Evolutionary conservation across 1,140 invertebrate species (phyloP).

Genomic region (Drosophila ficusphila): DNA sequence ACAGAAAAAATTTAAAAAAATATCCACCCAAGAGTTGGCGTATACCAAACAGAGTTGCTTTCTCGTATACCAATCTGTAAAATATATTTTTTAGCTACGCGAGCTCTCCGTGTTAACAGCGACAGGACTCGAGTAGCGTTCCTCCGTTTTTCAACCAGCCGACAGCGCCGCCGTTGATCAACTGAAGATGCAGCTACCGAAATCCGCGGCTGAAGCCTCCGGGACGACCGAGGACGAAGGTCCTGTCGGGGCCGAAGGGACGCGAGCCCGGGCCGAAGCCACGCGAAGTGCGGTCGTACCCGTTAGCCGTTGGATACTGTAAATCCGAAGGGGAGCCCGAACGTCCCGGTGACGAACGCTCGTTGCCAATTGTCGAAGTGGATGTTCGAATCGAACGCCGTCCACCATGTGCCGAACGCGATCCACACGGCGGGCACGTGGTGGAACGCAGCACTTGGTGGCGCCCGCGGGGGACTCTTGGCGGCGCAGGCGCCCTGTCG

Average conservation of each 20-base stretch:
- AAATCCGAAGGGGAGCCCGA: slow-evolving; percentile 37
- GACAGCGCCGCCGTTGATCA: slow-evolving; percentile 70
- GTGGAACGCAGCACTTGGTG: slow-evolving; percentile 43
- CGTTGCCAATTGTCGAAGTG: slow-evolving; percentile 81
- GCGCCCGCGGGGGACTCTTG: slow-evolving; percentile 10
- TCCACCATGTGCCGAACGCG: slow-evolving; percentile 71
- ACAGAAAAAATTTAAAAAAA: slow-evolving; percentile 42
- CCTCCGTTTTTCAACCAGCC: slow-evolving; percentile 52
- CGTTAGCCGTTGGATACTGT: slow-evolving; percentile 61
- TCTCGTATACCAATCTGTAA: too few species aligned
- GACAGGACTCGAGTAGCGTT: neutral
- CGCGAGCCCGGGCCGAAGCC: neutral
- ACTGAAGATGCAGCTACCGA: slow-evolving; percentile 54
- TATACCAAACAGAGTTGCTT: too few species aligned
- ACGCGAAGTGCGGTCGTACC: slow-evolving; percentile 15
- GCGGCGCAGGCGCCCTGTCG: slow-evolving; percentile 70
- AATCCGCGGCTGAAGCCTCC: slow-evolving; percentile 30
- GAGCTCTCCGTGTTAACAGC: neutral
- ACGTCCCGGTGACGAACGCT: slow-evolving; percentile 31
- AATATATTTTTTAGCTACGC: neutral
- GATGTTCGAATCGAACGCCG: slow-evolving; percentile 72
- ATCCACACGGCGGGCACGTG: slow-evolving; percentile 69
- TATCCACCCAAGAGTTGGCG: neutral
- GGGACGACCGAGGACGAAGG: neutral
- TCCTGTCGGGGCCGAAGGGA: neutral